A percentile compares a stretch with the other conserved stretches of the same genome.
Evolutionary conservation across 2,888 invertebrate species (phyloP).

Genomic region (Sphaerolaimus hirsutus): DNA sequence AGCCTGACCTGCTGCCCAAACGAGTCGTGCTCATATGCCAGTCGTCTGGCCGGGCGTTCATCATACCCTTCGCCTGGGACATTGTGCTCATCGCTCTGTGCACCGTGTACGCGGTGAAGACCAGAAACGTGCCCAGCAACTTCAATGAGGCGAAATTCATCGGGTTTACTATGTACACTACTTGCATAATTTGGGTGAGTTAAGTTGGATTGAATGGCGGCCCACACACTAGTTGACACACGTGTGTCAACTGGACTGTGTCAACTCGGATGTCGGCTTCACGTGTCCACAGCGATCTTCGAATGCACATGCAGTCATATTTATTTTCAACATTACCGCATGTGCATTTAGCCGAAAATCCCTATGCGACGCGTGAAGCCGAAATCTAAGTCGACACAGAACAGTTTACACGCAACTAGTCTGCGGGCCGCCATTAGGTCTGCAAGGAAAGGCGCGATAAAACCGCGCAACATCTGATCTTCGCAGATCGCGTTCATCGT

Average conservation of each 20-base stretch:
- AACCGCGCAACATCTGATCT: conserved; percentile 43
- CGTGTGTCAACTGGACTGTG: too few relatives aligned
- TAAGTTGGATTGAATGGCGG: too few relatives aligned
- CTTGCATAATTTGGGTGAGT: conserved; percentile 86
- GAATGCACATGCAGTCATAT: neutral
- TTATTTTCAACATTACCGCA: too few relatives aligned
- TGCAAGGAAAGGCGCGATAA: too few relatives aligned
- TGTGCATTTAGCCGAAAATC: too few relatives aligned
- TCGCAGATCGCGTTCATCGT: conserved; percentile 90
- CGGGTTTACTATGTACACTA: conserved; percentile 94
- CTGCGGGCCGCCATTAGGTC: too few relatives aligned
- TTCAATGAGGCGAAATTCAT: conserved; percentile 53
- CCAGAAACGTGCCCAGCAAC: conserved; percentile 86
- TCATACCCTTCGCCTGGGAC: conserved; percentile 55
- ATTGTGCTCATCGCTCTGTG: conserved; percentile 49
- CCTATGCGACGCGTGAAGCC: too few relatives aligned
- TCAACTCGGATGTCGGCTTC: conserved; percentile 65
- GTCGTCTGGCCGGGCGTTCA: conserved; percentile 32
- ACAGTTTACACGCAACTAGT: neutral
- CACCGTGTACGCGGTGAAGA: conserved; percentile 79
- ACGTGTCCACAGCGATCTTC: conserved; percentile 51
- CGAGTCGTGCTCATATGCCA: neutral
- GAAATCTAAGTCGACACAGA: too few relatives aligned
- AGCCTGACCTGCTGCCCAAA: conserved; percentile 2
- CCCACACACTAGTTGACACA: too few relatives aligned